Evolutionary conservation across 1,140 invertebrate species (phyloP).

Genomic region (Trichonephila clavipes): DNA sequence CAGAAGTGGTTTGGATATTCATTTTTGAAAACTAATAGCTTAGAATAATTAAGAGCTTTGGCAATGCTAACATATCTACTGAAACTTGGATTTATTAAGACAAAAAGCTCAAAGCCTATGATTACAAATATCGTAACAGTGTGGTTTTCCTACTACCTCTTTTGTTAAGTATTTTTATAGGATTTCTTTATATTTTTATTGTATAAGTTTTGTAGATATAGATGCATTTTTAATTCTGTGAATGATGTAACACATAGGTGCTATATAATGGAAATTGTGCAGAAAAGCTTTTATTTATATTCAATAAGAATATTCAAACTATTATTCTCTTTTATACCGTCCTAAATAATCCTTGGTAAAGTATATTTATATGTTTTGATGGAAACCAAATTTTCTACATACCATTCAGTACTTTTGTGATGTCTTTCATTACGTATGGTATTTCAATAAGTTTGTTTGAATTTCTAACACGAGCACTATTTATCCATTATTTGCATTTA

Average conservation of each 20-base stretch:
- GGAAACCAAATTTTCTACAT: too few relatives aligned
- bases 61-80: conserved; percentile 37
- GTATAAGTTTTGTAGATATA: not conserved
- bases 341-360: not conserved
- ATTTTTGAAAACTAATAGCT: not conserved
- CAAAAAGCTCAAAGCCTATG: conserved; percentile 15
- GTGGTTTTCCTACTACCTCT: conserved; percentile 24
- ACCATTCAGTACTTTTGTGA: too few relatives aligned
- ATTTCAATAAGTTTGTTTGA: too few relatives aligned
- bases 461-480: too few relatives aligned
- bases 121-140: not conserved
- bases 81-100: not conserved
- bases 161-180: conserved; percentile 42
- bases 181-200: not conserved
- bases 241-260: conserved; percentile 19
- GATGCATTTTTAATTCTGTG: too few relatives aligned
- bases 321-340: not conserved
- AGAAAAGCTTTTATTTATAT: too few relatives aligned
- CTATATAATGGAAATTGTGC: not conserved
- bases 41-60: conserved; percentile 43
- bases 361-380: not conserved
- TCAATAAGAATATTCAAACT: too few relatives aligned
- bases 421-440: too few relatives aligned
- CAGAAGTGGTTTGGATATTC: not conserved
- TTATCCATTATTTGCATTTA: too few relatives aligned